These are phyloP conservation scores for Zaprionus tsacasi DNA, from an alignment of 1,140 invertebrate species.

Conservation along the genomic window DNA sequence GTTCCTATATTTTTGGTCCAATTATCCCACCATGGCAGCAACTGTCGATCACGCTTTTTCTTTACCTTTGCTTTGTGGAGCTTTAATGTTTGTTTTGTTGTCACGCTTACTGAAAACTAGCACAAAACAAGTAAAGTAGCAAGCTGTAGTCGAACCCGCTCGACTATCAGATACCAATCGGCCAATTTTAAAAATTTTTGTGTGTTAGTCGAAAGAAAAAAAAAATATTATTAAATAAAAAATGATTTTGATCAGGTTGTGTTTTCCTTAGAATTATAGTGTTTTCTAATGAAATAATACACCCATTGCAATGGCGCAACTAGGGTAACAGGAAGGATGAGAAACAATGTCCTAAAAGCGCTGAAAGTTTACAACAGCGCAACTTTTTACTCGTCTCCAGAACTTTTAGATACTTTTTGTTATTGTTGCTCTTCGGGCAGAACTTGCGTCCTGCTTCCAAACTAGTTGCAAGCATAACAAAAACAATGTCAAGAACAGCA, in stretches of 20 bases:
- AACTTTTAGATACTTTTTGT: constrained; percentile 52
- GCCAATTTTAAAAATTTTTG: too few species aligned
- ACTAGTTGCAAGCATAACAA: constrained; percentile 46
- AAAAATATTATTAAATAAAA: too few species aligned
- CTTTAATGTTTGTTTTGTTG: constrained; percentile 31
- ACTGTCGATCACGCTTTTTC: constrained; percentile 10
- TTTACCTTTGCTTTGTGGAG: constrained; percentile 35
- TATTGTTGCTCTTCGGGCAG: constrained; percentile 39
- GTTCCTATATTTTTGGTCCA: too few species aligned
- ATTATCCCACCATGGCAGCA: too few species aligned
- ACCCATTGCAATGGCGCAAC: neutral
- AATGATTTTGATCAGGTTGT: too few species aligned
- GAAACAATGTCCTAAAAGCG: constrained; percentile 59
- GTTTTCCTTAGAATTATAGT: too few species aligned
- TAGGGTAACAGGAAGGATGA: constrained; percentile 7
- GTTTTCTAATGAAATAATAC: neutral
- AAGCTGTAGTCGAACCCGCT: too few species aligned
- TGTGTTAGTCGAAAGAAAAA: too few species aligned
- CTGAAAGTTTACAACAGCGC: constrained; percentile 67
- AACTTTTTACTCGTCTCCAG: constrained; percentile 52
- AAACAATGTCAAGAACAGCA: constrained; percentile 64
- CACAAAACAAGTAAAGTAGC: constrained; percentile 34
- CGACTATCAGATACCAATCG: constrained; percentile 51
- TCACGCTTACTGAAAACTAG: constrained; percentile 47
- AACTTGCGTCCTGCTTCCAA: constrained; percentile 54